Evolutionary conservation across 30 jellyfish, hydroid and myxozoan genomes (phyloP), one percentile per base, ranked within the genome.

Genomic region (Phacellophora camtschatica): DNA sequence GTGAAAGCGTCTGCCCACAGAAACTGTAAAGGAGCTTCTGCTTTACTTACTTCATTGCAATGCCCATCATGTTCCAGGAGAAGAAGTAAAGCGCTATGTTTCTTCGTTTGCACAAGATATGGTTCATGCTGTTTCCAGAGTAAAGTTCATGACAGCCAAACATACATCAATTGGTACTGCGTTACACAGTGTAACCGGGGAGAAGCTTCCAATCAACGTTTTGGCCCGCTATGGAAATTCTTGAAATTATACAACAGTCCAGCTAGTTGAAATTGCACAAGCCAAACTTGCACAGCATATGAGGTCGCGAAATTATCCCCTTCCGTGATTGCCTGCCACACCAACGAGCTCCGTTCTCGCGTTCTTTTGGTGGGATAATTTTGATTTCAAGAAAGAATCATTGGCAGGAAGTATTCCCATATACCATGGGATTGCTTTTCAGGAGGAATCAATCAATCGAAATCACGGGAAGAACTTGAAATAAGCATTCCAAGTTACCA

Each of bases 241-340:
- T 15, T n/a, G 34, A n/a, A 71, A 71, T 31, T 71, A 71, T 50
- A 51, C 45, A 13, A 43, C 43, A 23, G 85, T 71, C 31, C 69
- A 64, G 34, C 34, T 48, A 64, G 18, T 71, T 18, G 85, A 71
- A n/a, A 71, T 74, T 49, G 85, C 85, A 23, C 85, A 71, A 71
- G 85, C 85, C 32, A 51, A 71, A 31, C 50, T 71, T 13, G 65
- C 29, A n/a, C 85, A 49, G 25, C 63, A 71, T 30, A 30, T 71
- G 50, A 71, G 85, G 30, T 71, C 85, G 27, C 76, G 48, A 12
- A 34, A 50, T 11, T n/a, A 46, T 18, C 85, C 85, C 48, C 85
- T 71, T 45, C 71, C 85, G 30, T 27, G 45, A n/a, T 16, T 71
- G 41, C 63, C 82, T 20, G 82, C 66, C 30, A 67, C 34, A 25